Percentiles rank a stretch among this genome's conserved stretches.
Evolutionary conservation across 2,888 invertebrate genomes (phyloP).

Genomic region (Resseliella maxima): DNA sequence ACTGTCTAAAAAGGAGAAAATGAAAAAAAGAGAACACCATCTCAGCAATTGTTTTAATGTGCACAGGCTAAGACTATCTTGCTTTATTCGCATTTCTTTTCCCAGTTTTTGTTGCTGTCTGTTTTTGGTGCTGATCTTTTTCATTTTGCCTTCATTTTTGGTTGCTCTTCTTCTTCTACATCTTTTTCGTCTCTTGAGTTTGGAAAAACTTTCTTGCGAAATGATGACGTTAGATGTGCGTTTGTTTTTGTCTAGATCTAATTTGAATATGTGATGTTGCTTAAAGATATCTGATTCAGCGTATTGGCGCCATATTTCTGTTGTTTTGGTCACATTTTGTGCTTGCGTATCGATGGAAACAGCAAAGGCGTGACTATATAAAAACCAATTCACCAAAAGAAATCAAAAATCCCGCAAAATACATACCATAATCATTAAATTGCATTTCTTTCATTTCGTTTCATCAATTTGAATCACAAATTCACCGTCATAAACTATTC

Average conservation of each 20-base stretch:
- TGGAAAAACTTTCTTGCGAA: slow-evolving; percentile 8
- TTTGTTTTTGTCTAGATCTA: slow-evolving; percentile 27
- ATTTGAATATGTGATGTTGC: slow-evolving; percentile 46
- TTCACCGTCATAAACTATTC: background rate
- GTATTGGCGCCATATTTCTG: slow-evolving; percentile 41
- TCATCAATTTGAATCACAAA: slow-evolving; percentile 11
- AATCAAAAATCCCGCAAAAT: background rate
- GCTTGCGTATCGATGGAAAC: slow-evolving; percentile 14
- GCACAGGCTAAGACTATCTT: background rate
- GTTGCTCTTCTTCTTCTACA: background rate
- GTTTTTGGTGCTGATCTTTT: background rate
- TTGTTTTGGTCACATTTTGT: slow-evolving; percentile 27
- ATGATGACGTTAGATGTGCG: slow-evolving; percentile 17
- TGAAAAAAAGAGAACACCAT: too few relatives aligned
- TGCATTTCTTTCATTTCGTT: background rate
- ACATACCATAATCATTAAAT: background rate
- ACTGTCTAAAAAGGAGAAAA: background rate
- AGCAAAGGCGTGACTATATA: slow-evolving; percentile 40
- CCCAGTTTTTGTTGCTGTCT: background rate
- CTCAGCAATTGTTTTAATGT: slow-evolving; percentile 27
- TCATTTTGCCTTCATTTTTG: background rate
- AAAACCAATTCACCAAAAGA: background rate
- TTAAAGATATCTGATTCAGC: slow-evolving; percentile 25
- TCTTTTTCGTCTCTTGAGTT: background rate
- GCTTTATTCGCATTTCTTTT: background rate